Evolutionary conservation across 2,888 invertebrate species (phyloP).

Genomic region (Apotomis capreana): DNA sequence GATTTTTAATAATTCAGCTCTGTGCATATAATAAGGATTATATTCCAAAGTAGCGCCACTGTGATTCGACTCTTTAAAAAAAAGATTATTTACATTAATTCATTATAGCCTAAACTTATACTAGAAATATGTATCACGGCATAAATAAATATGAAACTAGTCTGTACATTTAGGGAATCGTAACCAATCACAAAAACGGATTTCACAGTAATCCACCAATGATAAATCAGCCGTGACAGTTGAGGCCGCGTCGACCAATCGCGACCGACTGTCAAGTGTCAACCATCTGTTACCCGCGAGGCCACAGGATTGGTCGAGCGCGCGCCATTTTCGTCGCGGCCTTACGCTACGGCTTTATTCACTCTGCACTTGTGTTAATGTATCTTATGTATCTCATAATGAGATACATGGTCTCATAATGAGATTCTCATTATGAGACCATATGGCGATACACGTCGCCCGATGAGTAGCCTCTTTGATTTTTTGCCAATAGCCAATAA

Average conservation of each 20-base stretch:
- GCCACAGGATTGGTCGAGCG: constrained; percentile 43
- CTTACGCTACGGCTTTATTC: constrained; percentile 32
- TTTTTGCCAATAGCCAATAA: constrained; percentile 21
- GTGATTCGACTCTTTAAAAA: neutral
- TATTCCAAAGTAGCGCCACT: no score
- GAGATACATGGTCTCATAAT: no score
- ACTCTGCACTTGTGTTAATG: constrained; percentile 32
- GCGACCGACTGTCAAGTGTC: constrained; percentile 35
- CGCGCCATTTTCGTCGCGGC: constrained; percentile 43
- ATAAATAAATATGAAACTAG: constrained; percentile 9
- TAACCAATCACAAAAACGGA: constrained; percentile 33
- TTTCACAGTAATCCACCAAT: constrained; percentile 40
- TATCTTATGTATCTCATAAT: constrained; percentile 35
- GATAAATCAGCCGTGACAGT: constrained; percentile 39
- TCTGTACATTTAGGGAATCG: constrained; percentile 15
- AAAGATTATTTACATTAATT: neutral
- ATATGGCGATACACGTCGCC: constrained; percentile 33
- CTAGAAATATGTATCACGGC: constrained; percentile 1
- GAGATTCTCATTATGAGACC: constrained; percentile 38
- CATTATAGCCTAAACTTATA: neutral
- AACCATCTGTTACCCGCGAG: constrained; percentile 42
- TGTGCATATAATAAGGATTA: no score
- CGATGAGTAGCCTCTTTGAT: constrained; percentile 12
- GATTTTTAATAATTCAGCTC: no score
- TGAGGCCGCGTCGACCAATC: constrained; percentile 42